phyloP scores from a whole-genome alignment of 2,888 invertebrate species.

The Mallateleia sp. region DNA sequence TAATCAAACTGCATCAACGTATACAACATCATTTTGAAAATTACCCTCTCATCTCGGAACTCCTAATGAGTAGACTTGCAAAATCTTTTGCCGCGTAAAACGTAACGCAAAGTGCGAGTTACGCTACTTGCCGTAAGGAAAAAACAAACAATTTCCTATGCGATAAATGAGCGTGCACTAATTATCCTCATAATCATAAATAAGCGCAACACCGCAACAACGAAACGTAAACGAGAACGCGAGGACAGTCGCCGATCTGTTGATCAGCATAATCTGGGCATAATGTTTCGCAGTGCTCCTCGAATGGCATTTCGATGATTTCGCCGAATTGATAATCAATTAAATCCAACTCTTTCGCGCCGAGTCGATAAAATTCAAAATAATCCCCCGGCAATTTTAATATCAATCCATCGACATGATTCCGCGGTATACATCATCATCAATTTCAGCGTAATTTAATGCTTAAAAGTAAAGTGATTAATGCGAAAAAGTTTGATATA shows the following conservation, averaged over 20 bases:
- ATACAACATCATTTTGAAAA: conserved; percentile 49
- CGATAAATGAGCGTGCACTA: conserved; percentile 51
- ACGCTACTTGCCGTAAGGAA: background rate
- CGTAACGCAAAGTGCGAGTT: conserved; percentile 13
- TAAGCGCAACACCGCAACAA: conserved; percentile 38
- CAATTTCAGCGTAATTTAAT: too few species aligned
- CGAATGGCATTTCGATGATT: background rate
- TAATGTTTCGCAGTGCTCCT: background rate
- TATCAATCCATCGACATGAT: too few species aligned
- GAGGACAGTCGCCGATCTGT: conserved; percentile 7
- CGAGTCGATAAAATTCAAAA: background rate
- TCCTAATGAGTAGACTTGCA: conserved; percentile 50
- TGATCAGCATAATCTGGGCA: conserved; percentile 23
- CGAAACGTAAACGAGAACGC: conserved; percentile 5
- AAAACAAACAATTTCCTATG: conserved; percentile 18
- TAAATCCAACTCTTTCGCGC: background rate
- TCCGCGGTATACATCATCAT: too few species aligned
- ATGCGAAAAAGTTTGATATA: too few species aligned
- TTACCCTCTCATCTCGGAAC: conserved; percentile 52
- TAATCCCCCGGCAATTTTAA: too few species aligned
- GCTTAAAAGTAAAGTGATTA: too few species aligned
- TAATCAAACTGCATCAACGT: conserved; percentile 60
- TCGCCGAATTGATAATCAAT: background rate
- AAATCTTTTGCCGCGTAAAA: conserved; percentile 45
- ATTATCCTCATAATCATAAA: conserved; percentile 55